These are phyloP conservation scores for Pilophorus perplexus DNA, from an alignment of 2,888 invertebrate species.

Conservation along the genomic window DNA sequence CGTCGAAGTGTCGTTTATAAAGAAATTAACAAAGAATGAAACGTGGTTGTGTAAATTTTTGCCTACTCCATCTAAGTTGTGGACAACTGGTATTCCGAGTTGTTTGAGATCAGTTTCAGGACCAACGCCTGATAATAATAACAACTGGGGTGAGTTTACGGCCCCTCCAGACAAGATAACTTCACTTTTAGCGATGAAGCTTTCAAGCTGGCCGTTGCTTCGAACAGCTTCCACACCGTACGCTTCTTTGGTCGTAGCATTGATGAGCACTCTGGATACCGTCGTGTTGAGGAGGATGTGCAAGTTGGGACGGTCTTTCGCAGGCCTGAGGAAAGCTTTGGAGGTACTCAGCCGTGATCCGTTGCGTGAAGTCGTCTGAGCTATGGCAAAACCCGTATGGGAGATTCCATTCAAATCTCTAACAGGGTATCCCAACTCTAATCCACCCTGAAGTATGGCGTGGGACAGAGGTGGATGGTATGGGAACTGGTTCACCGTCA, in stretches of 20 bases:
- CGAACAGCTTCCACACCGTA: constrained; percentile 58
- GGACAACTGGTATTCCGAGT: constrained; percentile 64
- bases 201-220: constrained; percentile 47
- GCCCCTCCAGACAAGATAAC: constrained; percentile 70
- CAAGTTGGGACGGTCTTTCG: constrained; percentile 70
- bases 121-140: constrained; percentile 86
- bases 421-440: constrained; percentile 60
- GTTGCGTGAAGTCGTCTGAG: constrained; percentile 82
- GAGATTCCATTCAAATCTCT: constrained; percentile 78
- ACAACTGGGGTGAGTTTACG: constrained; percentile 89
- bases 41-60: constrained; percentile 84
- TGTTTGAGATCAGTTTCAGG: constrained; percentile 66
- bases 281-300: constrained; percentile 82
- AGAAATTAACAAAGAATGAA: constrained; percentile 73
- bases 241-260: constrained; percentile 63
- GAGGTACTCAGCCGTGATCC: constrained; percentile 81
- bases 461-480: constrained; percentile 81
- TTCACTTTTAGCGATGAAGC: constrained; percentile 65
- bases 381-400: constrained; percentile 81
- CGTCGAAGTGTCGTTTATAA: constrained; percentile 79
- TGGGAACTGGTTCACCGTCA: constrained; percentile 77
- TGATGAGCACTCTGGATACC: constrained; percentile 70
- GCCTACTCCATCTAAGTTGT: constrained; percentile 76
- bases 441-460: constrained; percentile 66
- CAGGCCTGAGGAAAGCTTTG: constrained; percentile 78